A percentile compares a stretch with the other conserved stretches of the same genome.
These are phyloP conservation scores for Stylophora pistillata DNA, from an alignment of 64 coral and sea anemone species.

Conservation along the genomic window DNA sequence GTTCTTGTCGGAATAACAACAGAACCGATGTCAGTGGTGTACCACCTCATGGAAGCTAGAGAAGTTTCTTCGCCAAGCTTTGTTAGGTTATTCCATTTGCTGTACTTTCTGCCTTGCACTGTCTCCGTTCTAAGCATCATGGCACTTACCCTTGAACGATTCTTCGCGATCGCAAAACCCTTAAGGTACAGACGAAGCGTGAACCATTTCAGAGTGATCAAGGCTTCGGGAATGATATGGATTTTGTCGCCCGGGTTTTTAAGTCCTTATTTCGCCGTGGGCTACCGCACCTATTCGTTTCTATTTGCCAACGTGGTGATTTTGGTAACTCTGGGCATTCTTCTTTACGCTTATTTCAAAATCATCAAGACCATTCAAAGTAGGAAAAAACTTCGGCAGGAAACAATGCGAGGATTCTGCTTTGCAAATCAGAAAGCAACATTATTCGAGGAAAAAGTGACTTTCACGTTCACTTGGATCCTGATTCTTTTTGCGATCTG, in stretches of 20 bases:
- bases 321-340: constrained; percentile 41
- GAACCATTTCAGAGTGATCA: constrained; percentile 34
- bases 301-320: constrained; percentile 73
- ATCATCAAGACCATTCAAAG: constrained; percentile 54
- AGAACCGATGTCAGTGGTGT: constrained; percentile 50
- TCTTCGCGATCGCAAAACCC: constrained; percentile 73
- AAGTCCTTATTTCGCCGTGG: constrained; percentile 50
- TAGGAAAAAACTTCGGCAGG: constrained; percentile 29
- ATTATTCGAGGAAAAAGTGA: constrained; percentile 55
- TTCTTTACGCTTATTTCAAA: constrained; percentile 54
- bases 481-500: constrained; percentile 68
- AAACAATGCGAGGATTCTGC: constrained; percentile 16
- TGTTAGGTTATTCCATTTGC: constrained; percentile 48
- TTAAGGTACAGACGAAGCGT: constrained; percentile 56
- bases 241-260: constrained; percentile 44
- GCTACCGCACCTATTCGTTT: constrained; percentile 67
- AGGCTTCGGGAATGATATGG: constrained; percentile 54
- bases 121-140: constrained; percentile 72
- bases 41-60: constrained; percentile 41
- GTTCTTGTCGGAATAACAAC: constrained; percentile 59
- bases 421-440: constrained; percentile 20
- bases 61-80: constrained; percentile 31
- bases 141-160: constrained; percentile 70
- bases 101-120: constrained; percentile 71
- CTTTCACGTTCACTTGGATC: constrained; percentile 58